Percentiles rank a stretch among this genome's conserved stretches.
Conservation (phyloP, 2,797 vertebrate species). For the Trachurus trachurus region DNA sequence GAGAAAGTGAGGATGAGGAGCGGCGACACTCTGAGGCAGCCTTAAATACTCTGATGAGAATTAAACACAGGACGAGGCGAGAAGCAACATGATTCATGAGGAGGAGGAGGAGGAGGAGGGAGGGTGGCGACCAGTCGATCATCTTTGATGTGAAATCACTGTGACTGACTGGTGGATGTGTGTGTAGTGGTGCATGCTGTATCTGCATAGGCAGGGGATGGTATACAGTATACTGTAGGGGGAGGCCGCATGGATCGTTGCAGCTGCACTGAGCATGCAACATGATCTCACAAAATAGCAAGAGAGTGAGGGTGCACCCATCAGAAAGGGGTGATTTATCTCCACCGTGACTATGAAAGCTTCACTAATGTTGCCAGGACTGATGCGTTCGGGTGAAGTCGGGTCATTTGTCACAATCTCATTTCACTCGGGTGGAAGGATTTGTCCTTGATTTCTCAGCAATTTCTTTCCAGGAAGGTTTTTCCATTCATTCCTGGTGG, state of each 20-base stretch:
- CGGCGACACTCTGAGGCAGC: not conserved
- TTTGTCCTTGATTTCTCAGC: conserved; percentile 13
- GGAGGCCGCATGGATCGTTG: conserved; percentile 21
- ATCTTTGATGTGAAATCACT: conserved; percentile 36
- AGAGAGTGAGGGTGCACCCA: not conserved
- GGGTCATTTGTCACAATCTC: conserved; percentile 7
- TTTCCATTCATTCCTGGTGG: not conserved
- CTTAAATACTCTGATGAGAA: conserved; percentile 26
- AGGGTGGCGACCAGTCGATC: conserved; percentile 37
- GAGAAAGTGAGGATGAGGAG: conserved; percentile 19
- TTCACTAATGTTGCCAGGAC: conserved; percentile 1
- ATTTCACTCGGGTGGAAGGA: not conserved
- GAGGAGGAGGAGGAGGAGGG: not conserved
- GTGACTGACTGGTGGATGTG: conserved; percentile 24
- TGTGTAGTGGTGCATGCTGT: conserved; percentile 32
- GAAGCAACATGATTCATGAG: not conserved
- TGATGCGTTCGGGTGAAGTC: not conserved
- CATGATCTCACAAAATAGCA: not conserved
- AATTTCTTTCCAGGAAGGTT: conserved; percentile 18
- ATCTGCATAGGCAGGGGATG: conserved; percentile 24
- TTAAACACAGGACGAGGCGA: conserved; percentile 14
- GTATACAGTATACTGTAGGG: not conserved
- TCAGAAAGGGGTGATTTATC: not conserved
- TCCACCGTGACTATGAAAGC: conserved; percentile 20
- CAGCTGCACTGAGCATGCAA: conserved; percentile 22